Base-by-base conservation (phyloP, 2,797 vertebrate genomes). In the Borostomias antarcticus region DNA sequence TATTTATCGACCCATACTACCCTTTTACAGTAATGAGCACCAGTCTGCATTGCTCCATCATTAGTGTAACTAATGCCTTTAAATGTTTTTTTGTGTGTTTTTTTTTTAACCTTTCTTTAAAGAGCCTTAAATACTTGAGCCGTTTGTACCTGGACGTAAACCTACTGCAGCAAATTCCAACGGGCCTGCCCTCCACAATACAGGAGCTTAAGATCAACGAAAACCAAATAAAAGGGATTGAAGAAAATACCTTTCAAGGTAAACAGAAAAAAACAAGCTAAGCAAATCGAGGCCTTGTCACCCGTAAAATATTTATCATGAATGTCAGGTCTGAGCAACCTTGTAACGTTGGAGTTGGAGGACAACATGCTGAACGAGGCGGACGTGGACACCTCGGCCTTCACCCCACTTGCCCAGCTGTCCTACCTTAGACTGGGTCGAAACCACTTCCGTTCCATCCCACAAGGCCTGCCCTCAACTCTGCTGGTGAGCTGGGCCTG, bases 141-240 rank as follows among this genome's bases (percentile, higher is more conserved):
- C 94, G 95, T 43, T 88, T 99, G 67, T 97, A 98, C 84, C 74
- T 99, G 92, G 96, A 98, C 45, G 95, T 93, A 84, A 99, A 99
- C 75, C 88, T 93, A 73, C 88, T 99, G 32, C 87, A 88, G 9
- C 72, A 77, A 0, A 85, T 98, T 69, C 97, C 97, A 32, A 64
- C 86, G 64, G 85, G 86, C 73, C 83, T 99, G 51, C 95, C 98
- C 29, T 66, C 92, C n/a, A 87, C 92, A 33, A 83, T 99, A 68
- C 94, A 97, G 82, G 98, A 99, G 88, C 91, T 99, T 68, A 99
- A 97, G 92, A 88, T 99, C 87, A 99, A 89, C 25, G 96, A 98
- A 77, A 99, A 99, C 85, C 87, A 82, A 56, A 89, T 99, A 58
- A 90, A 88, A 69, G 62, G 75, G 53, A 85, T 98, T 0, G 82